Conservation (phyloP, 2,113 vertebrate genomes). For the Apus apus region DNA sequence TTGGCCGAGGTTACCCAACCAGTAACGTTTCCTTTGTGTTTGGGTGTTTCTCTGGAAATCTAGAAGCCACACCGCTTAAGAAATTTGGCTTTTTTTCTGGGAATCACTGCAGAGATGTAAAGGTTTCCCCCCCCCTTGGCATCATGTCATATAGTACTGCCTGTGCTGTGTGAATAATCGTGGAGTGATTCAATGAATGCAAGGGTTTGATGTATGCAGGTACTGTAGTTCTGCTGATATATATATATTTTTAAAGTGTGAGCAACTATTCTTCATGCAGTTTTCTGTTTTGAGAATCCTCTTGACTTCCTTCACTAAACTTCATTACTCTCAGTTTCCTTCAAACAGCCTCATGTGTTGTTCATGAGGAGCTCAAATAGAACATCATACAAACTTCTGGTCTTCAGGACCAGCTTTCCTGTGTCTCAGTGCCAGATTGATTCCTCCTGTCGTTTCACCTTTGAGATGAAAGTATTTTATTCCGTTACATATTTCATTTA, state of each 20-base stretch:
- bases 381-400: background rate
- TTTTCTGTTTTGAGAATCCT: background rate
- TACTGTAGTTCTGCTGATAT: background rate
- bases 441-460: background rate
- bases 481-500: background rate
- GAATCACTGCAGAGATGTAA: background rate
- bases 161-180: background rate
- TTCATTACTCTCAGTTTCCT: background rate
- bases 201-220: background rate
- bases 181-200: background rate
- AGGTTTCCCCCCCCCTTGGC: background rate
- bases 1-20: background rate
- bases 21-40: background rate
- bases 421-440: background rate
- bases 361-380: background rate
- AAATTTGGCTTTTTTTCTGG: constrained; percentile 5
- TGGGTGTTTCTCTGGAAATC: background rate
- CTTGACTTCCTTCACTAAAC: background rate
- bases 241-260: fast-evolving
- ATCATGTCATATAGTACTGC: background rate
- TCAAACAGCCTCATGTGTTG: background rate
- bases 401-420: background rate
- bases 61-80: background rate
- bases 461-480: background rate
- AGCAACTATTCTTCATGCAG: background rate